Conservation (phyloP, 2,888 invertebrate genomes). For the Chirona hameri region DNA sequence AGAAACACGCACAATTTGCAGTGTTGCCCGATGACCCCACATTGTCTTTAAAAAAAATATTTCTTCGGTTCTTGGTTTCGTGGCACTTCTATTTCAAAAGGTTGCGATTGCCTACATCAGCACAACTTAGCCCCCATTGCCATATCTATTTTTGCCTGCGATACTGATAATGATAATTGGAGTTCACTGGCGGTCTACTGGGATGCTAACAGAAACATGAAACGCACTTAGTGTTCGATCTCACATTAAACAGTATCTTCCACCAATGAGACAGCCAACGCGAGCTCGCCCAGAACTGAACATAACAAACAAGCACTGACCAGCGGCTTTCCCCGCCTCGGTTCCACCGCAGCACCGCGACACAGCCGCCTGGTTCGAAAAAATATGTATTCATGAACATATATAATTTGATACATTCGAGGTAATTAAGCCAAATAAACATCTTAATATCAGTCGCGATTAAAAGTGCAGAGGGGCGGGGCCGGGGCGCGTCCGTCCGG, state of each 20-base stretch:
- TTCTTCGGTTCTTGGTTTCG: too few species aligned
- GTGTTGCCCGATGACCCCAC: too few species aligned
- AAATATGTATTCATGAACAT: slow-evolving; percentile 27
- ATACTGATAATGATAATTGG: too few species aligned
- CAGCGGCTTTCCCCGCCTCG: not conserved
- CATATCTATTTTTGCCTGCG: too few species aligned
- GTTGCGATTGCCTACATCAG: too few species aligned
- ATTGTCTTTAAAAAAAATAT: too few species aligned
- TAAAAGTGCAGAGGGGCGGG: not conserved
- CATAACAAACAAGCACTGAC: too few species aligned
- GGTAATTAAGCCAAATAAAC: slow-evolving; percentile 13
- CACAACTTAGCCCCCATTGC: too few species aligned
- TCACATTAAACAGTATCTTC: not conserved
- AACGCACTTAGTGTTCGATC: not conserved
- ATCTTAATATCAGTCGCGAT: slow-evolving; percentile 22
- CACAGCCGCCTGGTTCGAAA: not conserved
- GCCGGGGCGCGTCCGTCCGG: not conserved
- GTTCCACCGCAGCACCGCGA: not conserved
- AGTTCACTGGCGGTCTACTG: too few species aligned
- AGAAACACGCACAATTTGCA: too few species aligned
- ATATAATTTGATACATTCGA: slow-evolving; percentile 7
- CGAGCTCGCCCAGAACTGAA: not conserved
- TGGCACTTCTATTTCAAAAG: too few species aligned
- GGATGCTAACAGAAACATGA: not conserved
- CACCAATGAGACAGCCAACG: not conserved